Evolutionary conservation across 2,888 invertebrate genomes (phyloP).

Genomic region (Aspidiotus destructor): DNA sequence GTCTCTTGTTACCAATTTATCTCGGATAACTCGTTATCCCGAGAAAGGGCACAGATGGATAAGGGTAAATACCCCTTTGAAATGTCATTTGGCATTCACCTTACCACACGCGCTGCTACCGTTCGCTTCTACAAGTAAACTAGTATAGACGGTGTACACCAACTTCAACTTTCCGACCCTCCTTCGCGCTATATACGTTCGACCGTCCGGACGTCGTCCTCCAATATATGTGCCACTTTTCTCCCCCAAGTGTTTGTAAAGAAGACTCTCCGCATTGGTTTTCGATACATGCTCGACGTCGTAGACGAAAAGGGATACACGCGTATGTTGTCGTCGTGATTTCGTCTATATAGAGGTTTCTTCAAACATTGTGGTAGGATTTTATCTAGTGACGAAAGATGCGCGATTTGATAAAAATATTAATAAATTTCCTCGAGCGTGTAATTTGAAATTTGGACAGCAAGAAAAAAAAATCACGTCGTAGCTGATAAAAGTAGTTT

Average conservation of each 20-base stretch:
- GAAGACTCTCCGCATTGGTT: not conserved
- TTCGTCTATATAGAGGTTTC: no score
- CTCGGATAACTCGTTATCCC: conserved; percentile 32
- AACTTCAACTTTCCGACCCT: not conserved
- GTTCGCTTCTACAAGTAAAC: no score
- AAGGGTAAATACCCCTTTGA: conserved; percentile 31
- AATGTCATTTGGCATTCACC: conserved; percentile 33
- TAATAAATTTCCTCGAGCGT: no score
- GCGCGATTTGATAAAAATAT: no score
- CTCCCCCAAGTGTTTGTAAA: conserved; percentile 2
- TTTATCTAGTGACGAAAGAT: no score
- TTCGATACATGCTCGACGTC: not conserved
- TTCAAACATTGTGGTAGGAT: no score
- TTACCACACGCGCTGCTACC: conserved; percentile 23
- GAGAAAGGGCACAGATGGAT: conserved; percentile 30
- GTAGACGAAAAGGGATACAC: no score
- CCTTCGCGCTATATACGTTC: not conserved
- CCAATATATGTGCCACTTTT: conserved; percentile 2
- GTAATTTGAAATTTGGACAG: no score
- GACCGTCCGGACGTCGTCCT: not conserved
- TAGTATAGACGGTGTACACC: not conserved
- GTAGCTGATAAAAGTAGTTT: no score
- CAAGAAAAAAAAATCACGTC: no score
- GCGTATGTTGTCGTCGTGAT: no score
- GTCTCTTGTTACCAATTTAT: conserved; percentile 33